These are phyloP conservation scores for Psephotus haematonotus DNA, from an alignment of 2,113 vertebrate species.

Conservation along the genomic window DNA sequence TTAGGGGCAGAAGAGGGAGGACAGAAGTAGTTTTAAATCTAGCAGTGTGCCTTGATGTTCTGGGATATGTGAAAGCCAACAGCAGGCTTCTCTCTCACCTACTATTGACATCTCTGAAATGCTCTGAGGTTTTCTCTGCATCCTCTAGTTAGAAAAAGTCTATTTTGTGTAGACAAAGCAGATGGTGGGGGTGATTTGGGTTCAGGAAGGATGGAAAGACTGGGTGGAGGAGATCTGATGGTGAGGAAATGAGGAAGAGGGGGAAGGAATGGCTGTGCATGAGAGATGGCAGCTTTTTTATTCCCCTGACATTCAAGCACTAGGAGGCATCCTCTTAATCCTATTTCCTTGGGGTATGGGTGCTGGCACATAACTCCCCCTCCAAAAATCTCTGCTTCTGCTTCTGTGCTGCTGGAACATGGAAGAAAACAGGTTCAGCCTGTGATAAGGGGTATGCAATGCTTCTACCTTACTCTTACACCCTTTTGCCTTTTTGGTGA, in stretches of 20 bases:
- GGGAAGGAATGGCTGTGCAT: accelerated
- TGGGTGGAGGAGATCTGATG: background rate
- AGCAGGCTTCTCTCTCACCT: background rate
- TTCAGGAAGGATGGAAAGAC: background rate
- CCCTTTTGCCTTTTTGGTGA: background rate
- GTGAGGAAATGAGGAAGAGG: background rate
- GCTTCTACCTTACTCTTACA: background rate
- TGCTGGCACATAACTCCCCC: background rate
- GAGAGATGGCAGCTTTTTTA: background rate
- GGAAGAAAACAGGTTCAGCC: background rate
- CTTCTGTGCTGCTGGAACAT: background rate
- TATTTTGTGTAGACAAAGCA: background rate
- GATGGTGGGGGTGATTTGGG: background rate
- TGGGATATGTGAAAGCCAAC: background rate
- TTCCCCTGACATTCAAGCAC: background rate
- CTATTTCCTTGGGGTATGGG: background rate
- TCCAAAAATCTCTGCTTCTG: background rate
- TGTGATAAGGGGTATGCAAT: accelerated
- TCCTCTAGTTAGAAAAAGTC: background rate
- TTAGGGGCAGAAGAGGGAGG: background rate
- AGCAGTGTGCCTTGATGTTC: background rate
- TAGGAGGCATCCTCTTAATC: background rate
- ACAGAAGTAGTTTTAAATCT: background rate
- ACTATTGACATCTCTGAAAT: background rate
- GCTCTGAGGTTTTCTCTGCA: background rate